Evolutionary conservation across 2,113 vertebrate species (phyloP).

Genomic region (Scomber colias): DNA sequence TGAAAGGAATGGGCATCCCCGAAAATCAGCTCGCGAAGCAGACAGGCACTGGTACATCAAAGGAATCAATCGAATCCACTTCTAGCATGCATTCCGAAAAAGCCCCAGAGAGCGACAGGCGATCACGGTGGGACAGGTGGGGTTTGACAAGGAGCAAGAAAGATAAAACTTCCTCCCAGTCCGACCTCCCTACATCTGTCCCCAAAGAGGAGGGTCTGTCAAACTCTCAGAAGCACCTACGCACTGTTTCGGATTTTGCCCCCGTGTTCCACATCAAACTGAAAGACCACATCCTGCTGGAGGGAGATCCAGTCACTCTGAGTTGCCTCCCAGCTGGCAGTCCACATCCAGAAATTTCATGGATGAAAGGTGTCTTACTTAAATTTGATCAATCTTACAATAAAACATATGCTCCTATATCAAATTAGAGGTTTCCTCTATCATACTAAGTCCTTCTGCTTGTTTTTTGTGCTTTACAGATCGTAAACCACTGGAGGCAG

Average conservation of each 20-base stretch:
- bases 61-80: slow-evolving; percentile 91
- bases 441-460: neutral
- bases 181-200: slow-evolving; percentile 83
- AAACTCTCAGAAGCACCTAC: slow-evolving; percentile 78
- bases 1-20: slow-evolving; percentile 86
- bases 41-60: slow-evolving; percentile 80
- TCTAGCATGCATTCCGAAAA: slow-evolving; percentile 86
- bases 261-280: slow-evolving; percentile 97
- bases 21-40: slow-evolving; percentile 88
- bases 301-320: slow-evolving; percentile 92
- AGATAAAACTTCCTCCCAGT: slow-evolving; percentile 88
- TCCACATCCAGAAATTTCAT: slow-evolving; percentile 90
- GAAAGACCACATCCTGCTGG: slow-evolving; percentile 93
- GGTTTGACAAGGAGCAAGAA: slow-evolving; percentile 89
- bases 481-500: slow-evolving; percentile 85
- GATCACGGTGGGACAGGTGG: slow-evolving; percentile 93
- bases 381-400: neutral
- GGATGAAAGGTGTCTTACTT: slow-evolving; percentile 90
- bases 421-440: neutral
- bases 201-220: slow-evolving; percentile 82
- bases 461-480: slow-evolving; percentile 79
- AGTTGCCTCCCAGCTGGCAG: slow-evolving; percentile 94
- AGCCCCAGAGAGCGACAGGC: slow-evolving; percentile 75
- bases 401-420: neutral
- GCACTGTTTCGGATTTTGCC: slow-evolving; percentile 92